A percentile compares a stretch with the other conserved stretches of the same genome.
Conservation (phyloP, 2,888 invertebrate genomes). For the Aquatica leii region DNA sequence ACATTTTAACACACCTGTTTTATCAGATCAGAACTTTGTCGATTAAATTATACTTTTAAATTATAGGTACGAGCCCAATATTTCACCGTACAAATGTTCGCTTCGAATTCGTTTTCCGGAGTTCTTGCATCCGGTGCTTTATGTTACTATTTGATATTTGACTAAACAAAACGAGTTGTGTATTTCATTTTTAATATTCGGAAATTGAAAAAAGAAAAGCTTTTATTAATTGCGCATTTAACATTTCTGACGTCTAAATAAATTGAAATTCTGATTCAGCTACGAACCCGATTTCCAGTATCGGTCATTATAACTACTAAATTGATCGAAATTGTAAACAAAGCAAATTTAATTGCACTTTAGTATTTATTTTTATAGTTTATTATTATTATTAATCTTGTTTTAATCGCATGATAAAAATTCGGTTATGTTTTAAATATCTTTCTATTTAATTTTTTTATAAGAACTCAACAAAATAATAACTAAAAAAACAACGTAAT, state of each 20-base stretch:
- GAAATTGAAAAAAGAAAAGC: constrained; percentile 25
- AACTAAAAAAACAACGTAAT: too few relatives aligned
- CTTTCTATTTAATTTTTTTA: too few relatives aligned
- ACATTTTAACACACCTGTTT: constrained; percentile 42
- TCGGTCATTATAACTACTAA: too few relatives aligned
- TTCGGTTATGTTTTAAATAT: too few relatives aligned
- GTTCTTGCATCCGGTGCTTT: constrained; percentile 24
- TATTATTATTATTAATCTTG: too few relatives aligned
- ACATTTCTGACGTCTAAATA: constrained; percentile 2
- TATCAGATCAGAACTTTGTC: constrained; percentile 41
- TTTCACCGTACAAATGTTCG: constrained; percentile 36
- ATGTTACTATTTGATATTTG: constrained; percentile 18
- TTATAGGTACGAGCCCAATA: constrained; percentile 34
- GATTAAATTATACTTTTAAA: constrained; percentile 48
- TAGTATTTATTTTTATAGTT: too few relatives aligned
- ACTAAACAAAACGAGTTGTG: constrained; percentile 28
- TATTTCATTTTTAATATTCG: constrained; percentile 30
- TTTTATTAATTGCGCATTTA: neutral
- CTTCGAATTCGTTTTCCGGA: constrained; percentile 32
- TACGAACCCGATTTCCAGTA: too few relatives aligned
- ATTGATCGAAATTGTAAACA: too few relatives aligned
- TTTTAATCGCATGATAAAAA: too few relatives aligned
- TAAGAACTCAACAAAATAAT: too few relatives aligned
- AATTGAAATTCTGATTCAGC: neutral
- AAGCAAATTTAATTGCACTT: too few relatives aligned